Percentiles rank a stretch among this genome's conserved stretches.
Conservation (phyloP, 2,888 invertebrate species). For the Lumbricus terrestris region DNA sequence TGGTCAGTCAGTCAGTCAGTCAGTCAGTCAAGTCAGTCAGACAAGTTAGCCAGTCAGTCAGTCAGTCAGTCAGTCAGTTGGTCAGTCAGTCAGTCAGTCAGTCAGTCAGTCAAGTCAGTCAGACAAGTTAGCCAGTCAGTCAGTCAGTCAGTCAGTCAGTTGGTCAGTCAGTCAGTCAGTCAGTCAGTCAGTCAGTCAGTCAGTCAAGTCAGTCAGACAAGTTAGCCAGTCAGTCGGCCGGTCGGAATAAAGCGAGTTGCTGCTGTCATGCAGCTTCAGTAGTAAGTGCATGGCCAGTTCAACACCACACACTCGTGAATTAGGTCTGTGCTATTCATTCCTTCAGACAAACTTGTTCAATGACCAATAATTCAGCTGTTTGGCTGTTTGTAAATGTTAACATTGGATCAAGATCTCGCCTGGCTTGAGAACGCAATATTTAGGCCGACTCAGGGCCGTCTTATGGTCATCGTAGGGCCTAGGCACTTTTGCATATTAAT, state of each 20-base stretch:
- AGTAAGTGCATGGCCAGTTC: no score
- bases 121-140: no score
- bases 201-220: neutral
- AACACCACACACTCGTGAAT: no score
- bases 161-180: neutral
- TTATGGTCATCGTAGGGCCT: no score
- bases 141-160: no score
- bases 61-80: neutral
- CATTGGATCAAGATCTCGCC: no score
- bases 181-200: neutral
- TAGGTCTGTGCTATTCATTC: no score
- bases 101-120: neutral
- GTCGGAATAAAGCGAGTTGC: no score
- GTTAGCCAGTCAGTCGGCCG: neutral
- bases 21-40: neutral
- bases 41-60: no score
- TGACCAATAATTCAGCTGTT: neutral
- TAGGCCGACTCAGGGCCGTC: no score
- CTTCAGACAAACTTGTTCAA: neutral
- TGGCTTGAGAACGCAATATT: neutral
- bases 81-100: neutral
- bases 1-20: neutral
- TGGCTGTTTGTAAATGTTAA: neutral
- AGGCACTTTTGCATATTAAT: no score
- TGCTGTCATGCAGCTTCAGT: no score